Percentiles rank a stretch among this genome's conserved stretches.
Conservation (phyloP, 2,113 vertebrate genomes). For the Morone saxatilis region DNA sequence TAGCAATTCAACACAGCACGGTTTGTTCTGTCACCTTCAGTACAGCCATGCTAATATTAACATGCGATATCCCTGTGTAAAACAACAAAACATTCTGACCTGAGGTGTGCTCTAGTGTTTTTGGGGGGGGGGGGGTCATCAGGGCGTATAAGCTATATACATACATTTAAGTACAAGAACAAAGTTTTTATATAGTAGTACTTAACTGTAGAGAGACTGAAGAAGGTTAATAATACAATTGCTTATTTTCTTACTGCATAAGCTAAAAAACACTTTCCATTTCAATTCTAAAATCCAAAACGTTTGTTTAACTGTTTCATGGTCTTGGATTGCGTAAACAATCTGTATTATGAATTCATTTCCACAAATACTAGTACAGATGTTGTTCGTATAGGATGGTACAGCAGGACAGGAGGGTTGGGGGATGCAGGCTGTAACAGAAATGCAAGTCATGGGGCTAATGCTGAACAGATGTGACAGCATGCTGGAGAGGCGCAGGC, state of each 20-base stretch:
- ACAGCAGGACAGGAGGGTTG: not conserved
- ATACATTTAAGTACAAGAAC: not conserved
- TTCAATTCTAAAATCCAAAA: too few species aligned
- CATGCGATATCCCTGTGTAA: not conserved
- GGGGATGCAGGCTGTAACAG: slow-evolving; percentile 18
- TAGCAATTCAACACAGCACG: not conserved
- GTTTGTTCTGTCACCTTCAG: not conserved
- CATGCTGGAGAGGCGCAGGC: slow-evolving; percentile 36
- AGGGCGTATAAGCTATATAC: not conserved
- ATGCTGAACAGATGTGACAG: slow-evolving; percentile 79
- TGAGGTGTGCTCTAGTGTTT: not conserved
- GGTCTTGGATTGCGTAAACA: not conserved
- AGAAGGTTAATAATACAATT: not conserved
- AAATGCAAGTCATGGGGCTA: slow-evolving; percentile 76
- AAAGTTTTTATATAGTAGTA: not conserved
- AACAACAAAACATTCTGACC: not conserved
- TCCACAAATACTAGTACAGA: not conserved
- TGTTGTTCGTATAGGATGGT: not conserved
- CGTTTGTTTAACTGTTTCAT: not conserved
- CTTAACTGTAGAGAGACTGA: not conserved
- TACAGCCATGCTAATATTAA: not conserved
- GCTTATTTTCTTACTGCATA: not conserved
- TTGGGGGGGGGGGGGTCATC: not conserved
- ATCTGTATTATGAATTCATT: not conserved
- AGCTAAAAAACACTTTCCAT: not conserved